Conservation (phyloP, 2,113 vertebrate genomes). For the Tamias sibiricus region DNA sequence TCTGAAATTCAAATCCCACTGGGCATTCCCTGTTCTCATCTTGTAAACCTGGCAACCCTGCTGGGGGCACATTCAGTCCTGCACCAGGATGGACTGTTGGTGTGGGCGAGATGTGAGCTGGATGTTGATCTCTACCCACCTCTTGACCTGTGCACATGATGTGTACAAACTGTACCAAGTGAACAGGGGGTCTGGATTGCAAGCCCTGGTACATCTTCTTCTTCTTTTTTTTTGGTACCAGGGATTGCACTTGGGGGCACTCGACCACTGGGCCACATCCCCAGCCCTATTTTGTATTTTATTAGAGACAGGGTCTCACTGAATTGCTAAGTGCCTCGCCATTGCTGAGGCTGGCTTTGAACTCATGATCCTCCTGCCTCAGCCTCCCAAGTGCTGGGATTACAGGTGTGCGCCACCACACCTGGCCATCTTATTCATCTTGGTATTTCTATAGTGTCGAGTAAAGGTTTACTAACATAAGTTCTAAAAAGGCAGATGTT, state of each 20-base stretch:
- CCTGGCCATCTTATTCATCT: too few species aligned
- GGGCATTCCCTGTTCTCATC: neutral
- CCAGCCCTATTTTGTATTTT: too few species aligned
- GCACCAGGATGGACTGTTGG: neutral
- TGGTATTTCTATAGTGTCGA: neutral
- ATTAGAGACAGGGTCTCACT: too few species aligned
- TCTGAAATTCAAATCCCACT: neutral
- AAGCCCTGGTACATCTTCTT: neutral
- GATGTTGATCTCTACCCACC: neutral
- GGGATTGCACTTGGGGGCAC: too few species aligned
- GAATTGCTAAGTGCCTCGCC: too few species aligned
- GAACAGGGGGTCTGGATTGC: neutral
- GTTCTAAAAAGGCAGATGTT: slow-evolving; percentile 8
- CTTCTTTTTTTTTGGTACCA: too few species aligned
- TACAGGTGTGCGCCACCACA: too few species aligned
- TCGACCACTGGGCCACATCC: too few species aligned
- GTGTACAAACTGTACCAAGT: neutral
- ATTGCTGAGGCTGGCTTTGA: too few species aligned
- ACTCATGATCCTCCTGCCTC: too few species aligned
- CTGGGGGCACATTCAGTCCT: neutral
- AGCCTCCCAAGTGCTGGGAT: too few species aligned
- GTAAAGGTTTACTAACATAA: neutral
- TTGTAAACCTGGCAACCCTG: neutral
- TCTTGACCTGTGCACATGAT: too few species aligned
- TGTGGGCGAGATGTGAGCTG: neutral